phyloP scores from a whole-genome alignment of 53 echinoderm and acorn worm species.

The Hippasteria phrygiana region DNA sequence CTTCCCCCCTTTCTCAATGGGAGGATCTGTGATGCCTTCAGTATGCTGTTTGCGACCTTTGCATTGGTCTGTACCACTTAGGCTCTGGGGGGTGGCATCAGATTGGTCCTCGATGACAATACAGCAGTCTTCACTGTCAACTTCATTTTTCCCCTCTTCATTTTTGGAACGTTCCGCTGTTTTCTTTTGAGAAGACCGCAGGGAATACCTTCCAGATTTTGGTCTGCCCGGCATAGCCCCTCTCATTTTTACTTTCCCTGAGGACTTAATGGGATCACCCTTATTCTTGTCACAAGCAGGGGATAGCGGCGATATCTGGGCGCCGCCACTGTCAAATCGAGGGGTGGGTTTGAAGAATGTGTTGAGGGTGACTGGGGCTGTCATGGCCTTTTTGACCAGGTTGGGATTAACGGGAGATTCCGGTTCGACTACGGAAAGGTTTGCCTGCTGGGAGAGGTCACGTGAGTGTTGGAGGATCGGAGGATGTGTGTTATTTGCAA shows the following conservation, averaged over 20 bases:
- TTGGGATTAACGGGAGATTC: conserved; percentile 77
- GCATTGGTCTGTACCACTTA: conserved; percentile 11
- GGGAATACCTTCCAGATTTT: conserved; percentile 4
- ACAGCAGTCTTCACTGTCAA: conserved; percentile 29
- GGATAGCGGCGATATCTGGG: background rate
- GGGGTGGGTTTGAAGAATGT: conserved; percentile 81
- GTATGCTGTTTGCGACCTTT: background rate
- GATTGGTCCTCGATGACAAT: background rate
- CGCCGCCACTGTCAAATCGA: conserved; percentile 4
- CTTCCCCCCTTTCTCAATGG: background rate
- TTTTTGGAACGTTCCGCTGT: conserved; percentile 14
- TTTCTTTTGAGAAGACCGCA: background rate
- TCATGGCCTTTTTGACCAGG: conserved; percentile 85
- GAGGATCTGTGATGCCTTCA: background rate
- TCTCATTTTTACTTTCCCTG: background rate
- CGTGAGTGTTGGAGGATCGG: too few relatives aligned
- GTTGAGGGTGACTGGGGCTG: conserved; percentile 80
- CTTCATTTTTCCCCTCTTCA: background rate
- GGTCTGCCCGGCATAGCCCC: background rate
- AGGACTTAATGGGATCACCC: background rate
- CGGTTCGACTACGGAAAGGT: conserved; percentile 70
- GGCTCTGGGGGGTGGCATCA: conserved; percentile 6
- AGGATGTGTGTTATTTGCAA: conserved; percentile 1
- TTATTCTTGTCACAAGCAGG: background rate
- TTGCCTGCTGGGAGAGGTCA: conserved; percentile 42